Evolutionary conservation across 2,797 vertebrate genomes (phyloP).

Genomic region (Pelochelys cantorii): DNA sequence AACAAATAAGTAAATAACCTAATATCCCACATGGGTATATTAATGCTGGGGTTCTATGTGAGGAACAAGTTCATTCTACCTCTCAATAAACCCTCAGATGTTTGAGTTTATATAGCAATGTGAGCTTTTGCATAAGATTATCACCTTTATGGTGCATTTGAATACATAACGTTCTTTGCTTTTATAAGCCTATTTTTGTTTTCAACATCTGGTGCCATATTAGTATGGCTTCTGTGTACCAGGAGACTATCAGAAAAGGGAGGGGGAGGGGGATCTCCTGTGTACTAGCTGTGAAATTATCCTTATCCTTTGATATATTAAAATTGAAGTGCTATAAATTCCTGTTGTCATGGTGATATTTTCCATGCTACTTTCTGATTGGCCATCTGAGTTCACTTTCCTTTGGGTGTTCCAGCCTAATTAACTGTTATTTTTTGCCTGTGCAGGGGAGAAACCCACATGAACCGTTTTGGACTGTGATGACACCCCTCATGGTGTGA

Average conservation of each 20-base stretch:
- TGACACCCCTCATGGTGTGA: slow-evolving; percentile 47
- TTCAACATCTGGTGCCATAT: slow-evolving; percentile 29
- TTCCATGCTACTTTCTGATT: slow-evolving; percentile 64
- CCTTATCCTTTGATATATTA: slow-evolving; percentile 76
- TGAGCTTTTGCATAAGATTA: background rate
- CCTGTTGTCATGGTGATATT: slow-evolving; percentile 79
- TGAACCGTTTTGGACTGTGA: slow-evolving; percentile 48
- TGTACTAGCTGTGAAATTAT: slow-evolving; percentile 71
- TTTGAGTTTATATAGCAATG: background rate
- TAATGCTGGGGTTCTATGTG: background rate
- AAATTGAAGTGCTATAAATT: slow-evolving; percentile 78
- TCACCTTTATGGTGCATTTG: slow-evolving; percentile 19
- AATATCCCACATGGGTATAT: background rate
- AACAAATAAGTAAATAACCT: fast-evolving
- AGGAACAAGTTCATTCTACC: background rate
- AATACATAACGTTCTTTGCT: background rate
- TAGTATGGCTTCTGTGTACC: slow-evolving; percentile 20
- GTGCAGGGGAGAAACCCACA: slow-evolving; percentile 69
- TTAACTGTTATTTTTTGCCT: slow-evolving; percentile 78
- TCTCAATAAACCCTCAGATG: background rate
- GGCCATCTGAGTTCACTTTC: slow-evolving; percentile 74
- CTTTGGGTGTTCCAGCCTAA: slow-evolving; percentile 81
- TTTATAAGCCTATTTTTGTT: background rate
- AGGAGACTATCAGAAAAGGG: slow-evolving; percentile 26
- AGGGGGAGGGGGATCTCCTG: background rate